Evolutionary conservation across 2,797 vertebrate genomes (phyloP).

Genomic region (Leptodactylus fallax): DNA sequence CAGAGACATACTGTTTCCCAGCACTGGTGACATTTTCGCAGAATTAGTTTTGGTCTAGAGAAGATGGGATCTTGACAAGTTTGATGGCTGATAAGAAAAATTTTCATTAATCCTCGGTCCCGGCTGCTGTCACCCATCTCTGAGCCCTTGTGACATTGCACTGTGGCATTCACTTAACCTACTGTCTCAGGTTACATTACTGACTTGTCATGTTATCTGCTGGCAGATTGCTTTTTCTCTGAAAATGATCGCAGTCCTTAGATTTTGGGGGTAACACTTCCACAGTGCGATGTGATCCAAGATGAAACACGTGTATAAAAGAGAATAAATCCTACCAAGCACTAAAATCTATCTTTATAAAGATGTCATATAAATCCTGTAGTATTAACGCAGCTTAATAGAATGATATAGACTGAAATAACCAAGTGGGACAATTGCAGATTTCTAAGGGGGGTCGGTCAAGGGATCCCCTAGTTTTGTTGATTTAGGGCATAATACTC

Average conservation of each 20-base stretch:
- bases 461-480: too few species aligned
- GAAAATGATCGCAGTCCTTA: neutral
- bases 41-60: neutral
- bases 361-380: neutral
- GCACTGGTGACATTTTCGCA: neutral
- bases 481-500: too few species aligned
- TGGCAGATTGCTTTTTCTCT: constrained; percentile 22
- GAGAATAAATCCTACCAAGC: neutral
- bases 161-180: constrained; percentile 28
- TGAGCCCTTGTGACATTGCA: neutral
- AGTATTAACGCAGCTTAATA: neutral
- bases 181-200: constrained; percentile 15
- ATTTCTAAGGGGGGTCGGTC: too few species aligned
- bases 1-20: neutral
- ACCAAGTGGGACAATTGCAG: neutral
- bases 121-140: neutral
- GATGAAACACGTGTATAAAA: neutral
- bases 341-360: neutral
- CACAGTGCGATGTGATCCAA: neutral
- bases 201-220: constrained; percentile 13
- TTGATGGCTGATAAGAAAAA: constrained; percentile 34
- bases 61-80: constrained; percentile 17
- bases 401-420: neutral
- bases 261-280: neutral
- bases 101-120: constrained; percentile 28